phyloP scores from a whole-genome alignment of 2,888 invertebrate species.

The Stegana nigrithorax region DNA sequence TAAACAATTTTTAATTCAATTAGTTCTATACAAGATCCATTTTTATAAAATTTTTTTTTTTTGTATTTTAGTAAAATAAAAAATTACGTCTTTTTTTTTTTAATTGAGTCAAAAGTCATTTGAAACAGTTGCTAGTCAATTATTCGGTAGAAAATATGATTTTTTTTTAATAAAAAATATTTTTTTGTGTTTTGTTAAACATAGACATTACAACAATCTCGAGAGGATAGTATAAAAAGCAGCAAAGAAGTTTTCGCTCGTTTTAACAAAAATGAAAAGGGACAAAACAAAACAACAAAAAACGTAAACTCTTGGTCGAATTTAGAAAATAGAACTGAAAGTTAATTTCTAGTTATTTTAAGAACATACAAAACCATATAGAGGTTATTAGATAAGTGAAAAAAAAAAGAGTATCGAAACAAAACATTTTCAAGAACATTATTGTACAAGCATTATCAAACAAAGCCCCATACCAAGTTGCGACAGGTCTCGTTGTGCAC shows the following conservation, averaged over 20 bases:
- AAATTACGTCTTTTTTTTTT: background rate
- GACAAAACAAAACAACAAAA: constrained; percentile 24
- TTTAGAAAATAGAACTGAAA: constrained; percentile 40
- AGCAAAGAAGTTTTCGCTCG: constrained; percentile 20
- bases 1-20: constrained; percentile 26
- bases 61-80: background rate
- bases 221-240: background rate
- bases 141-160: background rate
- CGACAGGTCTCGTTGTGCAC: constrained; percentile 69
- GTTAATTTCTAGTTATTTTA: constrained; percentile 28
- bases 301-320: constrained; percentile 14
- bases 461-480: constrained; percentile 68
- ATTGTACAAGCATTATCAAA: constrained; percentile 32
- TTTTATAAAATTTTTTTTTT: constrained; percentile 1
- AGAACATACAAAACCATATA: constrained; percentile 38
- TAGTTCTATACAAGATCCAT: background rate
- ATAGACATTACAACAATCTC: background rate
- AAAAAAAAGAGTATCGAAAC: constrained; percentile 15
- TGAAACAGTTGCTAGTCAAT: background rate
- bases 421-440: constrained; percentile 4
- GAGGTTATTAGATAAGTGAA: background rate
- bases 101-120: background rate
- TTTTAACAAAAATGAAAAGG: constrained; percentile 24
- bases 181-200: constrained; percentile 20
- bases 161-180: background rate